phyloP scores from a whole-genome alignment of 2,113 vertebrate species.

The Pavo muticus region DNA sequence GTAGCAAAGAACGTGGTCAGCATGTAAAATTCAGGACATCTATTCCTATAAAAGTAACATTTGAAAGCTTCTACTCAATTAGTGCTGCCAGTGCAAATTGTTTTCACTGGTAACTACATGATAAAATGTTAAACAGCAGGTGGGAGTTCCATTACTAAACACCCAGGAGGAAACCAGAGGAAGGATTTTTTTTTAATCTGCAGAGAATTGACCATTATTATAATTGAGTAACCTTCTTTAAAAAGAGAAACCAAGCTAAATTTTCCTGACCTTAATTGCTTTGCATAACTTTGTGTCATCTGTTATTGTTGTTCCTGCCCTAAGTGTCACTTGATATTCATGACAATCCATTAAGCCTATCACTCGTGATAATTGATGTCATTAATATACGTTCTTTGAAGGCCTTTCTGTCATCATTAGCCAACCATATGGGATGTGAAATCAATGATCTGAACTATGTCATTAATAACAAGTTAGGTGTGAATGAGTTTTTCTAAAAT shows the following conservation, averaged over 20 bases:
- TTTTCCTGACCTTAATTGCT: conserved; percentile 58
- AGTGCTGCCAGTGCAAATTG: not conserved
- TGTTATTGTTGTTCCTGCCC: conserved; percentile 18
- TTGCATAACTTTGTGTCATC: conserved; percentile 22
- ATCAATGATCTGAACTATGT: conserved; percentile 66
- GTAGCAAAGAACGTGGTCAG: accelerated
- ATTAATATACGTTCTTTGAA: conserved; percentile 53
- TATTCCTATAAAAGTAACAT: conserved; percentile 25
- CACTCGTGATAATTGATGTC: conserved; percentile 54
- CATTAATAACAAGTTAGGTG: conserved; percentile 66
- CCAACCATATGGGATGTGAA: conserved; percentile 55
- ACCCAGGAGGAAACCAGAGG: conserved; percentile 48
- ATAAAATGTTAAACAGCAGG: conserved; percentile 52
- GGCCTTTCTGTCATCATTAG: conserved; percentile 65
- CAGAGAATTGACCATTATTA: conserved; percentile 58
- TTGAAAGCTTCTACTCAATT: conserved; percentile 39
- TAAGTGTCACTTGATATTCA: conserved; percentile 33
- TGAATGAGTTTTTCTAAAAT: conserved; percentile 43
- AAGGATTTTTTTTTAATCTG: not conserved
- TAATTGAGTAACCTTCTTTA: conserved; percentile 28
- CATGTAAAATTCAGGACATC: not conserved
- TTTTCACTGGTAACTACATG: conserved; percentile 31
- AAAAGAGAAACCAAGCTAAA: not conserved
- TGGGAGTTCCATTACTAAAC: conserved; percentile 61
- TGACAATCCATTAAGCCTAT: conserved; percentile 44